A percentile compares a stretch with the other conserved stretches of the same genome.
phyloP scores from a whole-genome alignment of 2,113 vertebrate species.

The Nothoprocta perdicaria region DNA sequence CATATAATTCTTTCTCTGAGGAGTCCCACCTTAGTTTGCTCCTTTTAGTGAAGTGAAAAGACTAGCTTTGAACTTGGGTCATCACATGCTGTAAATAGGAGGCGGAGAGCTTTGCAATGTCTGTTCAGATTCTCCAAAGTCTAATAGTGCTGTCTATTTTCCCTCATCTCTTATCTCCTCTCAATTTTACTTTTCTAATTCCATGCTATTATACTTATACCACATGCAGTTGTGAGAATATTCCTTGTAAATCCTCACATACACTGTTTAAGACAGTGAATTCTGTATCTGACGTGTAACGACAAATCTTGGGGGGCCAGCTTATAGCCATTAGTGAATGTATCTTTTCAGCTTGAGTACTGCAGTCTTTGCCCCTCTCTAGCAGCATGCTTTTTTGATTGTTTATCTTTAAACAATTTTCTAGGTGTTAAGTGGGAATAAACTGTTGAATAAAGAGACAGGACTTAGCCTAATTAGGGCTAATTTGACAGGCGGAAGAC shows the following conservation, averaged over 20 bases:
- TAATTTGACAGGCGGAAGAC: not conserved
- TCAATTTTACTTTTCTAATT: not conserved
- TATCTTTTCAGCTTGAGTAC: not conserved
- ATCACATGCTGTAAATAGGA: not conserved
- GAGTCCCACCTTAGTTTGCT: not conserved
- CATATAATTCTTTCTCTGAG: accelerated
- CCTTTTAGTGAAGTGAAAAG: not conserved
- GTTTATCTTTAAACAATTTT: not conserved
- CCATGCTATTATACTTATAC: not conserved
- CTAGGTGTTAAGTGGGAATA: not conserved
- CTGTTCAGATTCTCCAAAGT: not conserved
- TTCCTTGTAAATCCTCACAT: not conserved
- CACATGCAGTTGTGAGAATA: accelerated
- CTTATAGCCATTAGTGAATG: not conserved
- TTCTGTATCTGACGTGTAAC: not conserved
- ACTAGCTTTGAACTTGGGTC: not conserved
- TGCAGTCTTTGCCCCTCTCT: not conserved
- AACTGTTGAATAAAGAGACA: not conserved
- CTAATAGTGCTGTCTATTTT: not conserved
- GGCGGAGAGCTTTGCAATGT: not conserved
- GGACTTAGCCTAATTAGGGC: not conserved
- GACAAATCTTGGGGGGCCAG: not conserved
- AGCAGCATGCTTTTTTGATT: not conserved
- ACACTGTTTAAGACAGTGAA: not conserved
- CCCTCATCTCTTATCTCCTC: not conserved